Evolutionary conservation across 2,888 invertebrate genomes (phyloP), one percentile per base, ranked within the genome.

Genomic region (Perizoma flavofasciatum): DNA sequence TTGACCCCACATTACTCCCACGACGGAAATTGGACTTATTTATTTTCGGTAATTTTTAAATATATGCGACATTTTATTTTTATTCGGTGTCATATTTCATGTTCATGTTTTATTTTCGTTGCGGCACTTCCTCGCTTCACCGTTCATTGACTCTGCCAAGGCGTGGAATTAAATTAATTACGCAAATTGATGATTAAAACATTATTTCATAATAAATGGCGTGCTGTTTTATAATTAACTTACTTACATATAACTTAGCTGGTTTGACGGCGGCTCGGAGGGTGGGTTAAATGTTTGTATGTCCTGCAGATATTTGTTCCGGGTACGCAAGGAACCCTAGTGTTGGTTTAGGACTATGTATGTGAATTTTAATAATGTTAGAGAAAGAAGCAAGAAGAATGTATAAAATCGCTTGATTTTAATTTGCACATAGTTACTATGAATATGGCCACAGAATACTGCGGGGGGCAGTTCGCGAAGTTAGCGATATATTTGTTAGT

Each of bases 71-170:
- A 55, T 55, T 55, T 41, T 48, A 41, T 54, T 34, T 41, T 9
- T 34, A 46, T 39, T 33, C 39, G 34, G 35, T 43, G 10, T 5
- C n/a, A 33, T 34, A 39, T 33, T 58, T 41, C 32, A 22, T 22
- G 22, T 22, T 22, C 22, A 22, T 22, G 22, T 22, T 22, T 22
- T 22, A 22, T 22, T 22, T 2, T 22, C 22, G 3, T 22, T 22
- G 34, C 46, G 11, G 32, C 5, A 47, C 32, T 61, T 51, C 57
- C 61, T 50, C 47, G 43, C 49, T 49, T 37, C 53, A 49, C 45
- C 44, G 61, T 58, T 55, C 62, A 59, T 55, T 62, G 58, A 58
- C 58, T 55, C 52, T 51, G 62, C 48, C 62, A 62, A 62, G 58
- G 58, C 4, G 10, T 45, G 50, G 9, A 44, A 50, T 37, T 44